A percentile compares a stretch with the other conserved stretches of the same genome.
Evolutionary conservation across 2,113 vertebrate genomes (phyloP).

Genomic region (Apodemus speciosus): DNA sequence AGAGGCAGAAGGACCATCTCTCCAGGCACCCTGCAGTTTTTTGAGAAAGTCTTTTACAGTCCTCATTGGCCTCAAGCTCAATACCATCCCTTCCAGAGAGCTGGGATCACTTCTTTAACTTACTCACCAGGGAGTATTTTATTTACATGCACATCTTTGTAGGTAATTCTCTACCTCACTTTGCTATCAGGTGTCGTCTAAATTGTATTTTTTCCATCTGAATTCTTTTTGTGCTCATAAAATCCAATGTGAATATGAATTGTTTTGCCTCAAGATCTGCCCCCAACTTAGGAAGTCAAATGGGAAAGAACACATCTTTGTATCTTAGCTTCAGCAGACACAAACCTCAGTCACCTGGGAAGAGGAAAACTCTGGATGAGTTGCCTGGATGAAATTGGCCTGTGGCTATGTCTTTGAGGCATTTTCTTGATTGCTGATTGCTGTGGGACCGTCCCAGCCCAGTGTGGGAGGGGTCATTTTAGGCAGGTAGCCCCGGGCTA

Average conservation of each 20-base stretch:
- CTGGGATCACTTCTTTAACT: constrained; percentile 24
- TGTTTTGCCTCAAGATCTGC: not conserved
- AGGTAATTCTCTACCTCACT: not conserved
- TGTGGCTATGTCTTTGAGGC: not conserved
- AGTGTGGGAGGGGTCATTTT: not conserved
- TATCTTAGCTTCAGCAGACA: not conserved
- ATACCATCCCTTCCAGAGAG: not conserved
- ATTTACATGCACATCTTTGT: not conserved
- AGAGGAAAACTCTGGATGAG: not conserved
- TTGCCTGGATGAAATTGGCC: not conserved
- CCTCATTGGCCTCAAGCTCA: not conserved
- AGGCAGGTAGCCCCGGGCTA: not conserved
- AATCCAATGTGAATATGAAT: constrained; percentile 34
- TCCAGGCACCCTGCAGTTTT: not conserved
- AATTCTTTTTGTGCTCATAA: constrained; percentile 31
- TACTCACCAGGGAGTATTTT: not conserved
- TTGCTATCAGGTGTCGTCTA: constrained; percentile 54
- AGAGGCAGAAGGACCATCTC: not conserved
- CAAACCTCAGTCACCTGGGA: not conserved
- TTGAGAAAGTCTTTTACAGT: not conserved
- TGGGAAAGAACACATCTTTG: not conserved
- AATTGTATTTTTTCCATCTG: not conserved
- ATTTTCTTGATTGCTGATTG: not conserved
- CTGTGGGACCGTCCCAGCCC: not conserved
- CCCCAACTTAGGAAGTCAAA: not conserved